Evolutionary conservation across 2,113 vertebrate genomes (phyloP).

Genomic region (Laticauda colubrina): DNA sequence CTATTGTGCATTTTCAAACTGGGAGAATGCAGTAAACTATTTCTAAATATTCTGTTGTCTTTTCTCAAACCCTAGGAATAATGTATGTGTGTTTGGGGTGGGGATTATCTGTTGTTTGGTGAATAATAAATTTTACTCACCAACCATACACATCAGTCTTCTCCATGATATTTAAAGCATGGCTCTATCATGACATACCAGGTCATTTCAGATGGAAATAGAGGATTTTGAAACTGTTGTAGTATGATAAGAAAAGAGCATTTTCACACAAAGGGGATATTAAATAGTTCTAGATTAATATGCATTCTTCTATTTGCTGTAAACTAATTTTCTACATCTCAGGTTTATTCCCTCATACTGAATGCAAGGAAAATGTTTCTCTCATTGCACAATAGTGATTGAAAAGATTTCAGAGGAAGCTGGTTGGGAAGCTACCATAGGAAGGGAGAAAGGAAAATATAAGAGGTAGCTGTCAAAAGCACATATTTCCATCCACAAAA

Average conservation of each 20-base stretch:
- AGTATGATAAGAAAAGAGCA: not conserved
- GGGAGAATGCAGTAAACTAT: not conserved
- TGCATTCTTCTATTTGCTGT: not conserved
- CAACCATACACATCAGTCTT: not conserved
- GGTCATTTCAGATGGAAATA: not conserved
- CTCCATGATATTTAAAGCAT: not conserved
- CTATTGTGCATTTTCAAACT: not conserved
- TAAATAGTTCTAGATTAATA: not conserved
- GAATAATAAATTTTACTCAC: not conserved
- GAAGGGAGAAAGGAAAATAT: not conserved
- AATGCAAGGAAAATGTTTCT: not conserved
- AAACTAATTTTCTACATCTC: not conserved
- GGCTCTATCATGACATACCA: not conserved
- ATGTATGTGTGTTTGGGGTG: not conserved
- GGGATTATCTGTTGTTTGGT: not conserved
- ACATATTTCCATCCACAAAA: not conserved
- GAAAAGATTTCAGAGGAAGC: not conserved
- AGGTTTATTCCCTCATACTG: not conserved
- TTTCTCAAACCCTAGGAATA: not conserved
- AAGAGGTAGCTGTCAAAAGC: not conserved
- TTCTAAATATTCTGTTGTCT: not conserved
- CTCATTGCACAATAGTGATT: not conserved
- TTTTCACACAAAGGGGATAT: not conserved
- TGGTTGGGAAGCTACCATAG: not conserved
- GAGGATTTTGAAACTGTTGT: not conserved